A percentile compares a stretch with the other conserved stretches of the same genome.
phyloP scores from a whole-genome alignment of 1,140 invertebrate genomes.

The Agrilus planipennis region DNA sequence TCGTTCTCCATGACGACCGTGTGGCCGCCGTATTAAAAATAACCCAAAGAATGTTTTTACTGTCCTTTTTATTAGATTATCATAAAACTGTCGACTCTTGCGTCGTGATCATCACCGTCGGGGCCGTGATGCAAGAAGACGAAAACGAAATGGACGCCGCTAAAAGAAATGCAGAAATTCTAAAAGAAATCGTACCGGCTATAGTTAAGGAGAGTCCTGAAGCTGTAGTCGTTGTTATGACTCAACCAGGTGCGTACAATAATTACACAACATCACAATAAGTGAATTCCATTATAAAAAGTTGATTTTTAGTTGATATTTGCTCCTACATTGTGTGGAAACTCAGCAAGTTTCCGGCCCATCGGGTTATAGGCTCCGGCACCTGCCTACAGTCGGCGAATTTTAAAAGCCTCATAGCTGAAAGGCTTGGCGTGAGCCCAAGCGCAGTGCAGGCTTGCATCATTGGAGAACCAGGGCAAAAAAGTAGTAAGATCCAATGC shows the following conservation, averaged over 20 bases:
- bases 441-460: conserved; percentile 45
- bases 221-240: conserved; percentile 12
- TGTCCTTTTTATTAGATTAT: conserved; percentile 31
- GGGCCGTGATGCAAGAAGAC: conserved; percentile 30
- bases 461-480: conserved; percentile 54
- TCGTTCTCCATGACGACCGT: no score
- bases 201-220: conserved; percentile 43
- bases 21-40: neutral
- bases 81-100: conserved; percentile 42
- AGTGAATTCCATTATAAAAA: neutral
- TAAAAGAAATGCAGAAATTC: conserved; percentile 46
- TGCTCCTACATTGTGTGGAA: conserved; percentile 56
- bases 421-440: conserved; percentile 44
- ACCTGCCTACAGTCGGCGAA: conserved; percentile 50
- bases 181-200: conserved; percentile 45
- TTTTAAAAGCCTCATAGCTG: conserved; percentile 45
- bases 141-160: conserved; percentile 44
- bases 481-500: conserved; percentile 36
- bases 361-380: conserved; percentile 49
- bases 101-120: conserved; percentile 46
- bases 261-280: neutral
- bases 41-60: neutral
- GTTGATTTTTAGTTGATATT: conserved; percentile 46
- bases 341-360: conserved; percentile 46
- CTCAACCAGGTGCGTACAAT: conserved; percentile 12